A percentile compares a stretch with the other conserved stretches of the same genome.
These are phyloP conservation scores for Chrysaora quinquecirrha DNA, from an alignment of 30 jellyfish, hydroid and myxozoan species.

Conservation along the genomic window DNA sequence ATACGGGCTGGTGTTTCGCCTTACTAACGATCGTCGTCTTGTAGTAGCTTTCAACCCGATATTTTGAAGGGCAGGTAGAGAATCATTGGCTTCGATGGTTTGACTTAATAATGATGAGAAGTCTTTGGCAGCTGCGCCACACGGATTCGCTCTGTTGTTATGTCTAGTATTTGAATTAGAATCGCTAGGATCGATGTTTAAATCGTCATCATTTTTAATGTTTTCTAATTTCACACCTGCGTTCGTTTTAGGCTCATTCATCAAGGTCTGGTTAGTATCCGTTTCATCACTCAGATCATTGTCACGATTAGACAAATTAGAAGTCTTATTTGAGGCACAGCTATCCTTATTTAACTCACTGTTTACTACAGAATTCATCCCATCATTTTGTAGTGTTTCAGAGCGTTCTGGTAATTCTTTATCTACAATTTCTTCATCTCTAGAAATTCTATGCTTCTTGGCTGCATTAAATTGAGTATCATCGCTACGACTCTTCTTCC, in stretches of 20 bases:
- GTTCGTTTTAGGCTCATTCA: neutral
- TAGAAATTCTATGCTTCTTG: neutral
- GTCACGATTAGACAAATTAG: too few relatives aligned
- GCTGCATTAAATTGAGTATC: neutral
- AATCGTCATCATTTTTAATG: neutral
- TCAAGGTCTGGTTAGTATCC: neutral
- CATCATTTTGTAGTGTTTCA: too few relatives aligned
- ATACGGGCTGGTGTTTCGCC: constrained; percentile 45
- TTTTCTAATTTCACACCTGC: neutral
- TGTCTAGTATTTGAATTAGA: neutral
- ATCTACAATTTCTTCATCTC: neutral
- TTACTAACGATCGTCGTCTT: constrained; percentile 17
- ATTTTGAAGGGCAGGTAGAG: neutral
- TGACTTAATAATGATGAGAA: neutral
- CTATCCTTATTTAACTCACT: too few relatives aligned
- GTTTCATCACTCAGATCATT: neutral
- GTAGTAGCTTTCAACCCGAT: constrained; percentile 11
- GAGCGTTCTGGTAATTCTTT: too few relatives aligned
- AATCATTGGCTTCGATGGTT: neutral
- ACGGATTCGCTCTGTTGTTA: neutral
- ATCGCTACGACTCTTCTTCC: neutral
- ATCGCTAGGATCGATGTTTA: neutral
- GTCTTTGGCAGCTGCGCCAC: neutral
- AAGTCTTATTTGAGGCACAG: too few relatives aligned
- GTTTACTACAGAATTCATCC: too few relatives aligned